Conservation (phyloP, 1,140 invertebrate species). For the Drosophila truncata region DNA sequence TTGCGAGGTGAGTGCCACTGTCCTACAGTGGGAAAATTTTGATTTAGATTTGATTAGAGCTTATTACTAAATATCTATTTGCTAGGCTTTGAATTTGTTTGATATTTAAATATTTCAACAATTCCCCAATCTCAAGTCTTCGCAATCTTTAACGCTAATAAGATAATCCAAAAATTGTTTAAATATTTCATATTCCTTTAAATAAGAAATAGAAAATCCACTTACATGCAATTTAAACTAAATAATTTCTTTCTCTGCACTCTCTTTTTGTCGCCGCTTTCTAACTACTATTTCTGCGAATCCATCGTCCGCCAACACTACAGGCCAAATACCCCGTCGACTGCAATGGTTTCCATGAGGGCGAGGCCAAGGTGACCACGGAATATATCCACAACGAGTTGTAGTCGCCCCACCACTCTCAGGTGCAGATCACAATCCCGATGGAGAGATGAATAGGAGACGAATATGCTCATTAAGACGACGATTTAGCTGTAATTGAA, state of each 20-base stretch:
- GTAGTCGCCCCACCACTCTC: constrained; percentile 74
- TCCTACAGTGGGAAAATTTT: neutral
- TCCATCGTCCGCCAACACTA: constrained; percentile 38
- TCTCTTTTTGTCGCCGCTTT: constrained; percentile 29
- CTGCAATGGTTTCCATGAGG: constrained; percentile 91
- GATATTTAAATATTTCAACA: too few species aligned
- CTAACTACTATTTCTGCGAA: constrained; percentile 33
- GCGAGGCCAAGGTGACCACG: constrained; percentile 92
- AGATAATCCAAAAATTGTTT: neutral
- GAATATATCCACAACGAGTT: constrained; percentile 92
- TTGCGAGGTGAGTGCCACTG: constrained; percentile 85
- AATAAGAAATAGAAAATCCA: neutral
- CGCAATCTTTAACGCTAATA: too few species aligned
- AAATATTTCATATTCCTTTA: neutral
- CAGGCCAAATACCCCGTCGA: constrained; percentile 90
- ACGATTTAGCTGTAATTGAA: constrained; percentile 66
- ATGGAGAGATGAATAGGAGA: constrained; percentile 6
- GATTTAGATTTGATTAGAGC: neutral
- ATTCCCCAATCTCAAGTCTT: too few species aligned
- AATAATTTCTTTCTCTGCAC: constrained; percentile 5
- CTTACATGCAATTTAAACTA: neutral
- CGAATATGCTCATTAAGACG: constrained; percentile 58
- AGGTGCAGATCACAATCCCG: neutral
- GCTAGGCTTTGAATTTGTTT: too few species aligned
- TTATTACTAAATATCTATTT: too few species aligned